These are phyloP conservation scores for Pasiphila rectangulata DNA, from an alignment of 2,888 invertebrate genomes.

Conservation along the genomic window DNA sequence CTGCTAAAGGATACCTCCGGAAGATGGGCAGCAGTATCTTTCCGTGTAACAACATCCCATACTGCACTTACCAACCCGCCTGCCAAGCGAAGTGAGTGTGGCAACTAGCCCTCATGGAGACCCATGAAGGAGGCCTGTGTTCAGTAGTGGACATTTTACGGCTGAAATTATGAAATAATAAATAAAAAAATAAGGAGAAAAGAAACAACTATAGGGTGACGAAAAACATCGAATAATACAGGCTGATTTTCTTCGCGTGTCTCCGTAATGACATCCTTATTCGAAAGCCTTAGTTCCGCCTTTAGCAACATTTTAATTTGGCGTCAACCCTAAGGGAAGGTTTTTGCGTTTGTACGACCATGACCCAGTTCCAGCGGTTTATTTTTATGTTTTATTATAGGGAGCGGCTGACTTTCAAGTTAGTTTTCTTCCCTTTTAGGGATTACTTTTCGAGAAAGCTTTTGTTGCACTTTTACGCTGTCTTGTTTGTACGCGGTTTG, in stretches of 20 bases:
- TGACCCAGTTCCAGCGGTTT: constrained; percentile 47
- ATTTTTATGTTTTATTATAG: constrained; percentile 14
- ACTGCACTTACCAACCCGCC: no score
- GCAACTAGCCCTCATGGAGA: no score
- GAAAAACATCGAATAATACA: constrained; percentile 17
- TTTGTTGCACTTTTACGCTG: neutral
- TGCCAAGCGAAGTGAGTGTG: no score
- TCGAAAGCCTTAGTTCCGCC: constrained; percentile 50
- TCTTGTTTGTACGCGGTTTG: neutral
- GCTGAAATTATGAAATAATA: no score
- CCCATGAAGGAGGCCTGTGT: no score
- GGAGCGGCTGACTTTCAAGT: neutral
- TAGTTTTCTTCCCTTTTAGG: neutral
- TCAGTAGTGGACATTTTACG: no score
- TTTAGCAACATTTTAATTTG: constrained; percentile 58
- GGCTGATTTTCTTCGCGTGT: constrained; percentile 29
- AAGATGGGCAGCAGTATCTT: no score
- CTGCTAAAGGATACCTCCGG: no score
- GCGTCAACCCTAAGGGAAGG: constrained; percentile 37
- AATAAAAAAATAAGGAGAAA: constrained; percentile 5
- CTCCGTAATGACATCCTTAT: constrained; percentile 52
- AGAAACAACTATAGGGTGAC: constrained; percentile 3
- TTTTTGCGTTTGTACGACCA: constrained; percentile 51
- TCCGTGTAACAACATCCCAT: no score
- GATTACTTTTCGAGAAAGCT: neutral